Evolutionary conservation across 2,888 invertebrate genomes (phyloP).

Genomic region (Leptinotarsa juncta): DNA sequence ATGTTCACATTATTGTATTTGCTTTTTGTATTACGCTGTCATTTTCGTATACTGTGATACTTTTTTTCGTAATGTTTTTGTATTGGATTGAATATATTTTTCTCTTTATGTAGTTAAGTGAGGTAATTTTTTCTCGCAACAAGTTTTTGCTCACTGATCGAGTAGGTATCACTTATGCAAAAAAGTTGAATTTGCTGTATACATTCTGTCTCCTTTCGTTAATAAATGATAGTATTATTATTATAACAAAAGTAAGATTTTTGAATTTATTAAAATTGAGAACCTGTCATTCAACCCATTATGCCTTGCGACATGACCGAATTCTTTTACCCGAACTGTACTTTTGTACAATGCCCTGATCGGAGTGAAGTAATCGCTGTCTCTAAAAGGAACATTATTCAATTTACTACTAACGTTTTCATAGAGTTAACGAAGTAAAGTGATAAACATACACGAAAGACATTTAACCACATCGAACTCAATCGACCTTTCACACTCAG

Average conservation of each 20-base stretch:
- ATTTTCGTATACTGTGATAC: too few species aligned
- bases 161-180: too few species aligned
- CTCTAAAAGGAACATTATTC: background rate
- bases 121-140: too few species aligned
- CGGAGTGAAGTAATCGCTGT: background rate
- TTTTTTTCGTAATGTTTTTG: too few species aligned
- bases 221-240: too few species aligned
- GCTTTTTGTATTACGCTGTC: too few species aligned
- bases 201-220: too few species aligned
- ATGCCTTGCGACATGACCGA: background rate
- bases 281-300: background rate
- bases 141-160: too few species aligned
- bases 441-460: slow-evolving; percentile 9
- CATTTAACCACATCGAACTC: slow-evolving; percentile 16
- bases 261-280: background rate
- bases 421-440: background rate
- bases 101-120: too few species aligned
- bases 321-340: background rate
- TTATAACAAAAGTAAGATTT: background rate
- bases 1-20: too few species aligned
- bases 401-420: background rate
- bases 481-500: slow-evolving; percentile 32
- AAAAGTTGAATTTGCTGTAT: too few species aligned
- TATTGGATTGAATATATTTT: too few species aligned
- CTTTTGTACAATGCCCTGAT: slow-evolving; percentile 4